Evolutionary conservation across 2,113 vertebrate species (phyloP).

Genomic region (Chelonoidis abingdonii): DNA sequence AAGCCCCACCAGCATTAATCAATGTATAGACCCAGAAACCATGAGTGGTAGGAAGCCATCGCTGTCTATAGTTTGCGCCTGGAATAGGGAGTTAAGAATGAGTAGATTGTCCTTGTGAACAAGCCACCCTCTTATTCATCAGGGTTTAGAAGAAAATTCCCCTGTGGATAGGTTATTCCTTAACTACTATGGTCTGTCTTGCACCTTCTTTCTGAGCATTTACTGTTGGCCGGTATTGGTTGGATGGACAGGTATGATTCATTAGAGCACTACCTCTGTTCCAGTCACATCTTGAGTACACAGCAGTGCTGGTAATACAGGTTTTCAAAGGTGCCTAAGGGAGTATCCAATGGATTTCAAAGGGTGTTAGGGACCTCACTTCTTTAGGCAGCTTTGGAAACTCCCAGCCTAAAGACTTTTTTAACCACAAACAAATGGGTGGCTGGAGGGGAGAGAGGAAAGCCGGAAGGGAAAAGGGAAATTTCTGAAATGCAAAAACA

Average conservation of each 20-base stretch:
- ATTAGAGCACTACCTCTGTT: no score
- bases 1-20: no score
- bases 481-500: not conserved
- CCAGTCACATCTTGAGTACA: not conserved
- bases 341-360: not conserved
- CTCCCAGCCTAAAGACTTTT: not conserved
- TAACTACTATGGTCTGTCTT: not conserved
- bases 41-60: no score
- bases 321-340: not conserved
- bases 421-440: not conserved
- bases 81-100: no score
- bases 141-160: not conserved
- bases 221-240: no score
- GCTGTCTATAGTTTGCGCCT: no score
- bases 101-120: not conserved
- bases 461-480: not conserved
- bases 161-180: no score
- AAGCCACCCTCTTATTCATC: not conserved
- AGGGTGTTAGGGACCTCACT: no score
- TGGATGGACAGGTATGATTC: not conserved
- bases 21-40: no score
- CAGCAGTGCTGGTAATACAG: not conserved
- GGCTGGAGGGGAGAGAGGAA: not conserved
- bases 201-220: not conserved
- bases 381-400: not conserved